Evolutionary conservation across 2,113 vertebrate genomes (phyloP).

Genomic region (Oncorhynchus kisutch): DNA sequence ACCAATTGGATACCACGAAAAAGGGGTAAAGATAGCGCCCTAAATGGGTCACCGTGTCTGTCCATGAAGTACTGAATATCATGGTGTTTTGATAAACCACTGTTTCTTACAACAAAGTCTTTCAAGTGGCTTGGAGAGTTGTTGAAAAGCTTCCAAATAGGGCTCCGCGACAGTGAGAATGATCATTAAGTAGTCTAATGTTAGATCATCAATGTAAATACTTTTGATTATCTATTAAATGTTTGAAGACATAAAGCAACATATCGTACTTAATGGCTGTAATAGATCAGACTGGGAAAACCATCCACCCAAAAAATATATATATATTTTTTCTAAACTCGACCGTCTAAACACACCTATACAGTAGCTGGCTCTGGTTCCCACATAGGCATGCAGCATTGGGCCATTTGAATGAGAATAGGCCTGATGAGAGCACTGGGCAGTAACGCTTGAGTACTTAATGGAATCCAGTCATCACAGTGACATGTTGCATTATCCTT

Average conservation of each 20-base stretch:
- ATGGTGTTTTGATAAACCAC: neutral
- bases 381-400: slow-evolving; percentile 29
- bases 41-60: neutral
- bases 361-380: slow-evolving; percentile 19
- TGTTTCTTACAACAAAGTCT: neutral
- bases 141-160: neutral
- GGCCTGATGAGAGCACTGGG: slow-evolving; percentile 24
- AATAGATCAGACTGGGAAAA: neutral
- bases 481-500: slow-evolving; percentile 19
- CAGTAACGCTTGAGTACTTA: slow-evolving; percentile 2
- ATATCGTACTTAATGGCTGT: neutral
- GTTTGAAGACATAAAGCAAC: neutral
- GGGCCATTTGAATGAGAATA: slow-evolving; percentile 48
- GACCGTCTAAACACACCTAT: neutral
- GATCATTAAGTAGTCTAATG: neutral
- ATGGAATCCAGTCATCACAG: slow-evolving; percentile 19
- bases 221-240: neutral
- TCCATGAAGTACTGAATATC: neutral
- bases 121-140: neutral
- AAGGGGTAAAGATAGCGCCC: neutral
- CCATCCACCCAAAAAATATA: neutral
- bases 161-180: neutral
- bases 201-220: neutral
- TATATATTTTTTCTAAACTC: neutral
- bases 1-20: too few relatives aligned